phyloP scores from a whole-genome alignment of 2,888 invertebrate species.

The Drosophila trichaetosa region DNA sequence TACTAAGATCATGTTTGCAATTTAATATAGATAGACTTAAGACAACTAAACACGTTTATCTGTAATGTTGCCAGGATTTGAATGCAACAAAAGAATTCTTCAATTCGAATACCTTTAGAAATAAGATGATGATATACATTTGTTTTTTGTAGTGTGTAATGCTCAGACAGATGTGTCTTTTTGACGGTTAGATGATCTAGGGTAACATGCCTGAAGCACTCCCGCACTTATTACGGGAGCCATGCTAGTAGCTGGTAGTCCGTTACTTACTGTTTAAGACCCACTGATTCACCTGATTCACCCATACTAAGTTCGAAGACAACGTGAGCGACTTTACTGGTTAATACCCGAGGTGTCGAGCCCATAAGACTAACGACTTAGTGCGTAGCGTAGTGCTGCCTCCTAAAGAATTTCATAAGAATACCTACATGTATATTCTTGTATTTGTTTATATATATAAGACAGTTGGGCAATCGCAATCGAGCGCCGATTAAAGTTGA shows the following conservation, averaged over 20 bases:
- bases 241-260: background rate
- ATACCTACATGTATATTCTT: background rate
- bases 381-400: slow-evolving; percentile 8
- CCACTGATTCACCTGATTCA: background rate
- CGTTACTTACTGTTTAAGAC: slow-evolving; percentile 3
- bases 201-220: background rate
- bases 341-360: slow-evolving; percentile 6
- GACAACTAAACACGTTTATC: background rate
- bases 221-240: background rate
- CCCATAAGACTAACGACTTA: slow-evolving; percentile 19
- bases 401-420: slow-evolving; percentile 12
- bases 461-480: slow-evolving; percentile 71
- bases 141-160: background rate
- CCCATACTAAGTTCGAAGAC: background rate
- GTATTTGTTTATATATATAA: slow-evolving; percentile 26
- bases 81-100: background rate
- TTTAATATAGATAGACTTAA: background rate
- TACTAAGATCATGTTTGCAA: background rate
- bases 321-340: slow-evolving; percentile 1
- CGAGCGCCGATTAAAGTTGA: slow-evolving; percentile 65
- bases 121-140: background rate
- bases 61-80: background rate
- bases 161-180: background rate
- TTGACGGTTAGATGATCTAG: slow-evolving; percentile 1
- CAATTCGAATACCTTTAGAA: background rate